Conservation (phyloP, 1,140 invertebrate genomes). For the Hesperophylax magnus region DNA sequence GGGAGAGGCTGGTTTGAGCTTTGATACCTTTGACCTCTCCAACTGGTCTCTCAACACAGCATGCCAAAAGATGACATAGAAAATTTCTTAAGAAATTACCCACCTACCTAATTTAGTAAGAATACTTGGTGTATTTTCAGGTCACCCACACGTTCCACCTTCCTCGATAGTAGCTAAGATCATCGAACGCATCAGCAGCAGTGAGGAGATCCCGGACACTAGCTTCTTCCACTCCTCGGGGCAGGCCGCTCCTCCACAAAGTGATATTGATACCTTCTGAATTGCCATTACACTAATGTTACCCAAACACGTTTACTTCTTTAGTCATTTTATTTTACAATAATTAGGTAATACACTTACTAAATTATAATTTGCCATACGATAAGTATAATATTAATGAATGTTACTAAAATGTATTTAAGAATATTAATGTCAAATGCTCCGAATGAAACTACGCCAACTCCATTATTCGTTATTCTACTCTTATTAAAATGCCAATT, state of each 20-base stretch:
- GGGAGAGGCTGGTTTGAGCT: too few species aligned
- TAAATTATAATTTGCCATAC: background rate
- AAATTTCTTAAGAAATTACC: too few species aligned
- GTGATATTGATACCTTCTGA: conserved; percentile 49
- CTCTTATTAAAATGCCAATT: too few species aligned
- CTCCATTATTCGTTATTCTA: too few species aligned
- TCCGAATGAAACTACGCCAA: too few species aligned
- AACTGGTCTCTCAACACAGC: too few species aligned
- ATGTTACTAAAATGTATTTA: background rate
- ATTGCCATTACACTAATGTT: conserved; percentile 28
- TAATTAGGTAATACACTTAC: too few species aligned
- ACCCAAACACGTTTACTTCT: background rate
- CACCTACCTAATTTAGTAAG: too few species aligned
- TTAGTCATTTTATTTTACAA: conserved; percentile 13
- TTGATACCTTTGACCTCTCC: too few species aligned
- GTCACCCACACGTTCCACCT: conserved; percentile 71
- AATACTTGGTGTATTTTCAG: conserved; percentile 59
- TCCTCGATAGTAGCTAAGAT: conserved; percentile 73
- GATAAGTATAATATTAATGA: background rate
- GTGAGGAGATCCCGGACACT: conserved; percentile 62
- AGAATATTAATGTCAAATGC: background rate
- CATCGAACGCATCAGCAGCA: conserved; percentile 68
- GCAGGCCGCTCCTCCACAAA: conserved; percentile 48
- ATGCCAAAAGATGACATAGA: too few species aligned
- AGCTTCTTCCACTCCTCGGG: conserved; percentile 57